Conservation (phyloP, 2,113 vertebrate genomes). For the Tetrao urogallus region DNA sequence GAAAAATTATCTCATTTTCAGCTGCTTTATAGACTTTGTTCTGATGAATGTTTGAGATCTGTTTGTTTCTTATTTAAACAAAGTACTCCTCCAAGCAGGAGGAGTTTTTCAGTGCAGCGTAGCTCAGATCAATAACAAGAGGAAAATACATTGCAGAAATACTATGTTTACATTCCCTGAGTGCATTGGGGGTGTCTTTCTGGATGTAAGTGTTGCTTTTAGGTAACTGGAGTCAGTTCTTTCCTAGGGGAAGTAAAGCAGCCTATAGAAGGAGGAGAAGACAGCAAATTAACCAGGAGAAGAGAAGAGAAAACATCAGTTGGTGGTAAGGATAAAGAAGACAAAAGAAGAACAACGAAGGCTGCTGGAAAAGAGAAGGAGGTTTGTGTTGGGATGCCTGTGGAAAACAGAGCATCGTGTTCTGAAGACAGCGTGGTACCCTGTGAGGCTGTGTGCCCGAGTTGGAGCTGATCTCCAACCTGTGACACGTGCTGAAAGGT, state of each 20-base stretch:
- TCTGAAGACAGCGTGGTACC: not conserved
- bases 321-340: constrained; percentile 73
- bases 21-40: not conserved
- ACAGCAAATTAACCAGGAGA: constrained; percentile 60
- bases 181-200: not conserved
- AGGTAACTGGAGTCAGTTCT: not conserved
- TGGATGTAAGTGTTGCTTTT: not conserved
- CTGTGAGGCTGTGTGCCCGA: not conserved
- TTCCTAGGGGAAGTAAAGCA: constrained; percentile 39
- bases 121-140: not conserved
- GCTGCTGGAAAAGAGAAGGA: constrained; percentile 66
- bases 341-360: constrained; percentile 71
- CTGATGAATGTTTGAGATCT: not conserved
- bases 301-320: constrained; percentile 71
- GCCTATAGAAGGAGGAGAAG: constrained; percentile 59
- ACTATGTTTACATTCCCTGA: not conserved
- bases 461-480: not conserved
- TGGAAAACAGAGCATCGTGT: not conserved
- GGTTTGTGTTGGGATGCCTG: constrained; percentile 17
- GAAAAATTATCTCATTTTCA: not conserved
- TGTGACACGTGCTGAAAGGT: no score
- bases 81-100: not conserved
- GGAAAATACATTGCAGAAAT: not conserved
- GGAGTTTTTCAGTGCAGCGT: not conserved
- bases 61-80: not conserved